Evolutionary conservation across 2,888 invertebrate species (phyloP).

Genomic region (Ormyrus pomaceus): DNA sequence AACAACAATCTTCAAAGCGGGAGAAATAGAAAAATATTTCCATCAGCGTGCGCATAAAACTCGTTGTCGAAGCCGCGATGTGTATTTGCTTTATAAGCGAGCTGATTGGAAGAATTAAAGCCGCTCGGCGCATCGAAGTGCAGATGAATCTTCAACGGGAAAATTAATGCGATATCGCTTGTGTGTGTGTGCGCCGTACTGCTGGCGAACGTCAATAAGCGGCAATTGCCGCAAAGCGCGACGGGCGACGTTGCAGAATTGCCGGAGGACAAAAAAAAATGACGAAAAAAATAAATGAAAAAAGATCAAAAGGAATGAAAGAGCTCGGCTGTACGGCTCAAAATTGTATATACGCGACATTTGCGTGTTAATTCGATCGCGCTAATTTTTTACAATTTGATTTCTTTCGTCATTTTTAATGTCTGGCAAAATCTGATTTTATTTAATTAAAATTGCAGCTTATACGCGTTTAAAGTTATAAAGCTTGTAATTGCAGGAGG

Average conservation of each 20-base stretch:
- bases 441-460: neutral
- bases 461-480: too few relatives aligned
- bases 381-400: slow-evolving; percentile 12
- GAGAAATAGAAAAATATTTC: slow-evolving; percentile 29
- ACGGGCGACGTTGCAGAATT: neutral
- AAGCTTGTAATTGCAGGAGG: too few relatives aligned
- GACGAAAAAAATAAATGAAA: neutral
- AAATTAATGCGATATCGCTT: slow-evolving; percentile 47
- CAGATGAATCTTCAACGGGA: slow-evolving; percentile 37
- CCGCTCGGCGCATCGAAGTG: neutral
- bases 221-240: slow-evolving; percentile 37
- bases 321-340: neutral
- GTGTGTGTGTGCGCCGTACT: neutral
- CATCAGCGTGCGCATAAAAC: slow-evolving; percentile 1
- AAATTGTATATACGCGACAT: neutral
- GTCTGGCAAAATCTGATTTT: too few relatives aligned
- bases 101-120: slow-evolving; percentile 51
- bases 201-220: slow-evolving; percentile 24
- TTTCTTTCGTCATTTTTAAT: neutral
- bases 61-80: neutral
- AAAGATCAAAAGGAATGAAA: neutral
- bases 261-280: slow-evolving; percentile 6
- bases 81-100: slow-evolving; percentile 31
- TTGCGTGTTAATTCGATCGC: neutral
- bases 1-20: too few relatives aligned